Evolutionary conservation across 2,888 invertebrate species (phyloP).

Genomic region (Athalia cordata): DNA sequence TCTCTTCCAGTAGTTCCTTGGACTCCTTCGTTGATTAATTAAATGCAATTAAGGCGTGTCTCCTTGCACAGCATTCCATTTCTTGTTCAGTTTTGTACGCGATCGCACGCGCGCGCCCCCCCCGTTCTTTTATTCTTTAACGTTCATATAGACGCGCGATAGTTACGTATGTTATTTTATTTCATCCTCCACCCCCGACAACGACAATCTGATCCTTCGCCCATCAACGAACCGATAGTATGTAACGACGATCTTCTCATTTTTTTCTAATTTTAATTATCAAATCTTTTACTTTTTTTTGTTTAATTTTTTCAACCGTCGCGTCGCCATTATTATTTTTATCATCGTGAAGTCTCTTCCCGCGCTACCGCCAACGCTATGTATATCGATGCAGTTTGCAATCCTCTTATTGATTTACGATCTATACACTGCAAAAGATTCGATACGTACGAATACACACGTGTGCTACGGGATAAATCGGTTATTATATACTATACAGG

Average conservation of each 20-base stretch:
- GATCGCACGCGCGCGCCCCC: conserved; percentile 5
- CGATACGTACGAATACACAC: too few relatives aligned
- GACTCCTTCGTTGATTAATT: conserved; percentile 37
- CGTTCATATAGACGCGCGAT: neutral
- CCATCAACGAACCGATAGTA: neutral
- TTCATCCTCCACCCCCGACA: conserved; percentile 16
- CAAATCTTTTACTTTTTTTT: too few relatives aligned
- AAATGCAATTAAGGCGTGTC: conserved; percentile 45
- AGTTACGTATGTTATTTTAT: neutral
- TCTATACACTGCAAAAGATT: neutral
- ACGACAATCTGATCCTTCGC: neutral
- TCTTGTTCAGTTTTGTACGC: conserved; percentile 6
- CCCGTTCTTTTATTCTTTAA: neutral
- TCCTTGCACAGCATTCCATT: conserved; percentile 32
- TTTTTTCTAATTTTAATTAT: too few relatives aligned
- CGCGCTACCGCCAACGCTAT: neutral
- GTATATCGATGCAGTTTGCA: neutral
- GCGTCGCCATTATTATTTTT: too few relatives aligned
- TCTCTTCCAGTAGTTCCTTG: neutral
- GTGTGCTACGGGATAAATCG: too few relatives aligned
- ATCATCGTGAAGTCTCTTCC: neutral
- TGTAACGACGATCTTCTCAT: too few relatives aligned
- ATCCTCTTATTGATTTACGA: conserved; percentile 21
- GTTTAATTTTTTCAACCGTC: too few relatives aligned
- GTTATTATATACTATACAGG: too few relatives aligned